phyloP scores from a whole-genome alignment of 1,140 invertebrate genomes.

The Halotydeus destructor region DNA sequence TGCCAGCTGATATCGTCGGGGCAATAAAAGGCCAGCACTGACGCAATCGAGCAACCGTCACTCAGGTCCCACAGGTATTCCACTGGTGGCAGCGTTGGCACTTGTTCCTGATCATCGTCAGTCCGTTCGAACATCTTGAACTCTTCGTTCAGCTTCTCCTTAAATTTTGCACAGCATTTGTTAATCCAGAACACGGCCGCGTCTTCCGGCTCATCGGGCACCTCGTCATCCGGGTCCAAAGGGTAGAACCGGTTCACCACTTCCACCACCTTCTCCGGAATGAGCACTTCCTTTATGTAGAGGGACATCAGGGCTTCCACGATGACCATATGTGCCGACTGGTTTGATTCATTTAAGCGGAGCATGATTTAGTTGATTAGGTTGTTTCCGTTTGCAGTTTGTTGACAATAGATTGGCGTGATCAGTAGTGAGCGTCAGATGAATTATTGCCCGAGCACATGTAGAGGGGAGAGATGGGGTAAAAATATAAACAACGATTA shows the following conservation, averaged over 20 bases:
- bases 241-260: too few relatives aligned
- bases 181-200: slow-evolving; percentile 77
- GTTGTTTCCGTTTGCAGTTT: too few relatives aligned
- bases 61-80: slow-evolving; percentile 52
- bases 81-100: slow-evolving; percentile 19
- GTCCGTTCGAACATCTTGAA: too few relatives aligned
- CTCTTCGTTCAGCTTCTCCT: slow-evolving; percentile 23
- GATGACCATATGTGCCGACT: slow-evolving; percentile 82
- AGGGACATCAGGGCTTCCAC: slow-evolving; percentile 91
- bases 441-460: too few relatives aligned
- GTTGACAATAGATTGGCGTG: too few relatives aligned
- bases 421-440: too few relatives aligned
- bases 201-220: slow-evolving; percentile 35
- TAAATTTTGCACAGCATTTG: slow-evolving; percentile 54
- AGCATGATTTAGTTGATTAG: too few relatives aligned
- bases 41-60: slow-evolving; percentile 72
- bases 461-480: too few relatives aligned
- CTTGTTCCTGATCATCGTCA: too few relatives aligned
- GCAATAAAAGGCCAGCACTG: slow-evolving; percentile 79
- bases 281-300: slow-evolving; percentile 79
- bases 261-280: slow-evolving; percentile 37
- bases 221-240: not conserved
- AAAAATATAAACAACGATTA: too few relatives aligned
- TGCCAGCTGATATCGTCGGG: slow-evolving; percentile 58
- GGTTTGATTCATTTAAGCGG: too few relatives aligned